Conservation (phyloP, 2,113 vertebrate species). For the Fulmarus glacialis region DNA sequence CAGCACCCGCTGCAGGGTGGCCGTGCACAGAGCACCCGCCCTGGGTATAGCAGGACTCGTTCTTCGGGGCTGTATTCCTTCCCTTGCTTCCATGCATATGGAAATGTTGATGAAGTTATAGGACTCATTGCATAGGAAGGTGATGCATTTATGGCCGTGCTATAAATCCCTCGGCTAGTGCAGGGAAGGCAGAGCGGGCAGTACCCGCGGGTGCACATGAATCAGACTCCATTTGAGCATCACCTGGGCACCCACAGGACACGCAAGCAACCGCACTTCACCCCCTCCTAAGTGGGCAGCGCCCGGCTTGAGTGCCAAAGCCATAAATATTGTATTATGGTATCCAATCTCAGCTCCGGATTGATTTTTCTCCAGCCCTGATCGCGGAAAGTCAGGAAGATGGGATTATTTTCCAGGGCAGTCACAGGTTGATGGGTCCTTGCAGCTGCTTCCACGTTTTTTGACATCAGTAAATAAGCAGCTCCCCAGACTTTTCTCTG, state of each 20-base stretch:
- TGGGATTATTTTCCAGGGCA: conserved; percentile 67
- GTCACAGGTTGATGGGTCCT: conserved; percentile 58
- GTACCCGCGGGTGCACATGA: fast-evolving
- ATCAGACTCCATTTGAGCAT: neutral
- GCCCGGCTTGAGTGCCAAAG: neutral
- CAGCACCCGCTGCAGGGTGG: neutral
- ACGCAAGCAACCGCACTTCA: neutral
- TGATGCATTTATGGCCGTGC: neutral
- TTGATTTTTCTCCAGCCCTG: conserved; percentile 59
- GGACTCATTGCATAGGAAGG: fast-evolving
- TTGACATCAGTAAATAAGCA: conserved; percentile 25
- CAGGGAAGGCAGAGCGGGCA: fast-evolving
- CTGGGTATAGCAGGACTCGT: fast-evolving
- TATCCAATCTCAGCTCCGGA: conserved; percentile 44
- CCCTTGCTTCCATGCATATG: fast-evolving
- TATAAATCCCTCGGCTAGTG: neutral
- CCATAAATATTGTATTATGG: conserved; percentile 59
- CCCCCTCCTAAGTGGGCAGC: neutral
- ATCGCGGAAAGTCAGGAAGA: neutral
- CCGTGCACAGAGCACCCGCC: fast-evolving
- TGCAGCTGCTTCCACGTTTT: conserved; percentile 59
- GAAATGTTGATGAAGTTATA: neutral
- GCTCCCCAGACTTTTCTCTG: neutral
- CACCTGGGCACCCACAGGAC: neutral
- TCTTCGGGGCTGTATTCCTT: neutral